Evolutionary conservation across 2,888 invertebrate genomes (phyloP).

Genomic region (Sphaerophoria taeniata): DNA sequence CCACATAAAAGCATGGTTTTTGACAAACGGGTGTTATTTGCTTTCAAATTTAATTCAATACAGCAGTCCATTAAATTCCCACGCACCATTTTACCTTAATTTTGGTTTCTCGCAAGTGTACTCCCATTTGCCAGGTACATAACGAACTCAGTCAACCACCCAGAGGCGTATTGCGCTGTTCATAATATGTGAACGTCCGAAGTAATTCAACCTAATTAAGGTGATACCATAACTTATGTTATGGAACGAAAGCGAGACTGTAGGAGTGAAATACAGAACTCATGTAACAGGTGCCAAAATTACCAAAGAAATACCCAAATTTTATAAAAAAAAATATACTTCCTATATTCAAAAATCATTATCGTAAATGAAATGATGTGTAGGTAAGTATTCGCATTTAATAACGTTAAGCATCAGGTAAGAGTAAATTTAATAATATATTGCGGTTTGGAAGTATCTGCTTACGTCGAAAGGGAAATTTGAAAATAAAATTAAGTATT

Average conservation of each 20-base stretch:
- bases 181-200: slow-evolving; percentile 54
- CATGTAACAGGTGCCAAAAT: slow-evolving; percentile 53
- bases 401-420: no score
- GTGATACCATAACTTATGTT: slow-evolving; percentile 53
- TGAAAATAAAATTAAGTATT: no score
- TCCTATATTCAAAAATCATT: no score
- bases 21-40: slow-evolving; percentile 39
- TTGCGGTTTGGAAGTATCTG: no score
- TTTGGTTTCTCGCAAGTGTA: slow-evolving; percentile 4
- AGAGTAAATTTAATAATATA: no score
- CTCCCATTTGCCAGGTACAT: no score
- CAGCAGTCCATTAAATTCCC: slow-evolving; percentile 60
- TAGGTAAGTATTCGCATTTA: no score
- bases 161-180: slow-evolving; percentile 46
- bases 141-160: neutral
- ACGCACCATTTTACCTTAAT: slow-evolving; percentile 46
- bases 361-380: no score
- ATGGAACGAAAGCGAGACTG: slow-evolving; percentile 8
- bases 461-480: no score
- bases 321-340: no score
- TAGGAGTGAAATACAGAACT: slow-evolving; percentile 32
- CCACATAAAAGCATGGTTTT: slow-evolving; percentile 38
- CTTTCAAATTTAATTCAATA: slow-evolving; percentile 59
- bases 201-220: slow-evolving; percentile 41
- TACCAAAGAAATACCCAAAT: no score